Evolutionary conservation across 2,113 vertebrate genomes (phyloP), one percentile per base, ranked within the genome.

Genomic region (Mesocricetus auratus): DNA sequence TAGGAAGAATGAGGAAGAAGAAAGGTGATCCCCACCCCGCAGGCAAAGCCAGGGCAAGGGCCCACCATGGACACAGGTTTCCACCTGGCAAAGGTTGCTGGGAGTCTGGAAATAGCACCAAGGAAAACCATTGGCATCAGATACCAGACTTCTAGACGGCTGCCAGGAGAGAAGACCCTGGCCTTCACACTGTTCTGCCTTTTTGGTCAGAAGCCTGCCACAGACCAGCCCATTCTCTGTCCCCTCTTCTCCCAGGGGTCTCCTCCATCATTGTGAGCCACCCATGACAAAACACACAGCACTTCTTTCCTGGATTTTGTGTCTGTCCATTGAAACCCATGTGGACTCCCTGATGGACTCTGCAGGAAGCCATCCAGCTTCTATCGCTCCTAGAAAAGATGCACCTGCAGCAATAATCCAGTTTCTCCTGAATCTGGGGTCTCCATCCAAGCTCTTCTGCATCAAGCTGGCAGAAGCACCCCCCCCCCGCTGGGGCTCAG

Each of bases 1-100:
- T 47, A 2, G 17, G 8, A 29, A 50, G 3, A 15, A 56, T 3
- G 21, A 13, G 3, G 24, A 36, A 19, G n/a, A 19, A 53, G 36
- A 5, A 45, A 50, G 36, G 21, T 7, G 26, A 75, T 42, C 0
- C 24, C 31, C 9, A 26, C 15, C 7, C 1, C 31, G 3, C 17
- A 7, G 7, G 3, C 5, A 64, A 19, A 42, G 50, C 26, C 22
- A 19, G 15, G n/a, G 31, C 42, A n/a, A 42, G 68, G 26, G 68
- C 24, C 50, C 19, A 15, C 50, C 1, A 2, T 21, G 53, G 39
- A 9, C 58, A 50, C 4, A 4, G 50, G 78, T 39, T 77, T 26
- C 77, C 8, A 16, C 71, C 33, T 1, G 1, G 11, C 11, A 12
- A 3, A 69, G 39, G 29, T 62, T 47, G 50, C 53, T 1, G 31